Evolutionary conservation across 2,888 invertebrate species (phyloP).

Genomic region (Ommatoiulus sabulosus): DNA sequence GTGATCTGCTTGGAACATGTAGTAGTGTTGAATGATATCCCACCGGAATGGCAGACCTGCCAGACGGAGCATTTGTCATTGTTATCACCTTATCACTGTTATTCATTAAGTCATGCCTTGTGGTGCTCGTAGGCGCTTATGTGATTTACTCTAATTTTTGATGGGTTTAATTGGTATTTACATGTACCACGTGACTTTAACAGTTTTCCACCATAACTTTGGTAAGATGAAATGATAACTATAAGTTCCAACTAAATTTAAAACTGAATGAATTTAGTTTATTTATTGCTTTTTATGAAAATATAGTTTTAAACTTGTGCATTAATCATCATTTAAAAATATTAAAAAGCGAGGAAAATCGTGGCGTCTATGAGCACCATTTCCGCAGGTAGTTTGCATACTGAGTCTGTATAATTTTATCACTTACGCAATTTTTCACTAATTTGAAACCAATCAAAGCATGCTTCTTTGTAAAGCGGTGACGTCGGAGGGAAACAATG

Average conservation of each 20-base stretch:
- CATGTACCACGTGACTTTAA: neutral
- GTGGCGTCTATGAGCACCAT: neutral
- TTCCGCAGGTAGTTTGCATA: slow-evolving; percentile 13
- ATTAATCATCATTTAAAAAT: neutral
- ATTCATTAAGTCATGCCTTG: neutral
- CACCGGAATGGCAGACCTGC: neutral
- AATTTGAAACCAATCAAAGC: neutral
- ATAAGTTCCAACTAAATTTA: too few relatives aligned
- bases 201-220: too few relatives aligned
- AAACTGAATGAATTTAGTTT: neutral
- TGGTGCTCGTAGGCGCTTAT: neutral
- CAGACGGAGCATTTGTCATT: neutral
- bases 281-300: neutral
- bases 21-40: neutral
- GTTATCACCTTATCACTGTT: slow-evolving; percentile 26
- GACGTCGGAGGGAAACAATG: neutral
- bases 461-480: neutral
- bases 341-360: neutral
- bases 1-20: slow-evolving; percentile 1
- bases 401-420: slow-evolving; percentile 1
- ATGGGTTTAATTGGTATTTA: neutral
- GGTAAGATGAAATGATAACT: too few relatives aligned
- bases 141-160: neutral
- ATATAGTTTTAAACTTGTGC: too few relatives aligned
- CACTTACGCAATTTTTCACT: neutral